Percentiles rank a stretch among this genome's conserved stretches.
Evolutionary conservation across 2,113 vertebrate species (phyloP).

Genomic region (Antennarius striatus): DNA sequence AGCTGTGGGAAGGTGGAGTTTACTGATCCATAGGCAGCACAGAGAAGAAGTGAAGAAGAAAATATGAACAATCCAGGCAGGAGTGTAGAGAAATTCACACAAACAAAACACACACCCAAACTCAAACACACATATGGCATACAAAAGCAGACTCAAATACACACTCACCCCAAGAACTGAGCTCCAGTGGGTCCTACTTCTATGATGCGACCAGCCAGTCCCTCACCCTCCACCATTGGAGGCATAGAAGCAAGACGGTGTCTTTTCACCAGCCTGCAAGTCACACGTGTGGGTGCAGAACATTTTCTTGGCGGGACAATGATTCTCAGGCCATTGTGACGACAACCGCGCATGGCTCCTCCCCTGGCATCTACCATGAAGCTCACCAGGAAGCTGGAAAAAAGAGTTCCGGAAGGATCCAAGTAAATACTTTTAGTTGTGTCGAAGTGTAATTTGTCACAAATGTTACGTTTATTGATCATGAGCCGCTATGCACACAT

Average conservation of each 20-base stretch:
- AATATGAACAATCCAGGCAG: slow-evolving; percentile 78
- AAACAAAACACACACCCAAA: not conserved
- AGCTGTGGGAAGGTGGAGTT: slow-evolving; percentile 99
- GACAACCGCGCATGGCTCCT: slow-evolving; percentile 97
- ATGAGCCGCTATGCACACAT: slow-evolving; percentile 49
- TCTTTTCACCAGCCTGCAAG: slow-evolving; percentile 95
- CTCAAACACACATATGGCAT: slow-evolving; percentile 1
- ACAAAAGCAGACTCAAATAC: not conserved
- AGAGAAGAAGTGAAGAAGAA: slow-evolving; percentile 86
- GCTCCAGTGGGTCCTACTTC: slow-evolving; percentile 97
- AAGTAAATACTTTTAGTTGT: not conserved
- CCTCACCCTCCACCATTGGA: slow-evolving; percentile 96
- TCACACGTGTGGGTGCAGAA: slow-evolving; percentile 94
- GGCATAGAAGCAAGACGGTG: slow-evolving; percentile 97
- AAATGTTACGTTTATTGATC: not conserved
- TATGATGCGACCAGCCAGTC: slow-evolving; percentile 91
- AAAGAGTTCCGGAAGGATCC: slow-evolving; percentile 4
- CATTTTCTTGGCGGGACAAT: slow-evolving; percentile 97
- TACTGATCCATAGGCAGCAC: slow-evolving; percentile 98
- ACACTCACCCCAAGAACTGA: slow-evolving; percentile 95
- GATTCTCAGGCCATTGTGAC: slow-evolving; percentile 94
- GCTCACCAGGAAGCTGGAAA: slow-evolving; percentile 93
- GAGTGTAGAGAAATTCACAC: slow-evolving; percentile 31
- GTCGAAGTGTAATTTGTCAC: not conserved
- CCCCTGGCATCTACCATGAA: slow-evolving; percentile 99